Percentiles rank a stretch among this genome's conserved stretches.
phyloP scores from a whole-genome alignment of 2,888 invertebrate species.

The Glaucopsyche alexis region DNA sequence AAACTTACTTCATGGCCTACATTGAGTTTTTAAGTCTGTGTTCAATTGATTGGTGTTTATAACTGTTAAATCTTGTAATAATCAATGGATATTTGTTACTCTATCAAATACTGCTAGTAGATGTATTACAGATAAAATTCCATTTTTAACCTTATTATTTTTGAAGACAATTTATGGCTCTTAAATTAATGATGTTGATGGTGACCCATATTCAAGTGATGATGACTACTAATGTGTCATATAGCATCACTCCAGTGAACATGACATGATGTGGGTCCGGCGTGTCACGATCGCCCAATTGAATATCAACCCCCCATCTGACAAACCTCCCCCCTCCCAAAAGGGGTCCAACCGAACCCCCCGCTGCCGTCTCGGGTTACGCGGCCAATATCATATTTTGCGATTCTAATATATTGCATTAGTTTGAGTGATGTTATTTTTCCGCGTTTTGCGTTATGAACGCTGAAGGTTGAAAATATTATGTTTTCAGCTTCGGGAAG shows the following conservation, averaged over 20 bases:
- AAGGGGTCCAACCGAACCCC: conserved; percentile 38
- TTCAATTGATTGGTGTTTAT: too few species aligned
- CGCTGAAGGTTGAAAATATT: neutral
- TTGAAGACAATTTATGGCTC: too few species aligned
- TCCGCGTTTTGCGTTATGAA: neutral
- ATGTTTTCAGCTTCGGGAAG: neutral
- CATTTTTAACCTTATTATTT: too few species aligned
- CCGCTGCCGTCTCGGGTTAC: conserved; percentile 52
- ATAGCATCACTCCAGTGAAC: conserved; percentile 12
- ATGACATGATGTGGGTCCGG: conserved; percentile 37
- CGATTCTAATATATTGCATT: conserved; percentile 32
- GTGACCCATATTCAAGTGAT: too few species aligned
- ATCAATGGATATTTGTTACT: too few species aligned
- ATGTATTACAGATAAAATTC: too few species aligned
- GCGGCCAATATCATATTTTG: conserved; percentile 56
- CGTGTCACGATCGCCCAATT: conserved; percentile 47
- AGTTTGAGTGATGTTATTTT: conserved; percentile 1
- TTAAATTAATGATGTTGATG: too few species aligned
- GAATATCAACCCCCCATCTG: conserved; percentile 44
- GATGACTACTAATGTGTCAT: neutral
- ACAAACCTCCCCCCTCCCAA: conserved; percentile 30
- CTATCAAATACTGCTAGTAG: too few species aligned
- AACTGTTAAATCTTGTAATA: too few species aligned
- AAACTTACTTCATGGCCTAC: too few species aligned
- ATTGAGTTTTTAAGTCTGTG: too few species aligned